Percentiles rank a stretch among this genome's conserved stretches.
phyloP scores from a whole-genome alignment of 1,140 invertebrate genomes.

The Vanessa atalanta region DNA sequence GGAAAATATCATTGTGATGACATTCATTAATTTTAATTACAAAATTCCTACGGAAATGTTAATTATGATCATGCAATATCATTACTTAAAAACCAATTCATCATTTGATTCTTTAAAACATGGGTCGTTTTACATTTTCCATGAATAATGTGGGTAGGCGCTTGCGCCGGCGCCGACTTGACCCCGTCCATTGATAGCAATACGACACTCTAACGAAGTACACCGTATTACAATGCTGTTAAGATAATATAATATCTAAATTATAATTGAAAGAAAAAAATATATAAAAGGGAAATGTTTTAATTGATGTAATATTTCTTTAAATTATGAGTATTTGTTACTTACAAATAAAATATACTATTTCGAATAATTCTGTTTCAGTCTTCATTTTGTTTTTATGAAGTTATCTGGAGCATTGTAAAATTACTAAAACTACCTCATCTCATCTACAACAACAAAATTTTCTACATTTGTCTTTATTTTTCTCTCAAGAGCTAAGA shows the following conservation, averaged over 20 bases:
- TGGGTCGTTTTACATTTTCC: constrained; percentile 14
- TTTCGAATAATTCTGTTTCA: too few species aligned
- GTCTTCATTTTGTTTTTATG: too few species aligned
- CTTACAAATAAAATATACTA: too few species aligned
- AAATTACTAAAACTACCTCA: too few species aligned
- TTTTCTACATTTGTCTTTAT: too few species aligned
- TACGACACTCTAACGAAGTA: constrained; percentile 7
- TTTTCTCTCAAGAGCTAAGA: too few species aligned
- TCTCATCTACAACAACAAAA: too few species aligned
- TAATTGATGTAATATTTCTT: too few species aligned
- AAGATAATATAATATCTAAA: background rate
- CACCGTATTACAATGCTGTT: background rate
- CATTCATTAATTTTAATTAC: background rate
- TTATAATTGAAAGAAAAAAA: background rate
- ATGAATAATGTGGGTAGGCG: constrained; percentile 17
- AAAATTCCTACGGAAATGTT: background rate
- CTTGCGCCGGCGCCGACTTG: constrained; percentile 48
- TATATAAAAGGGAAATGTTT: too few species aligned
- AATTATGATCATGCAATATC: background rate
- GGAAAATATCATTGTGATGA: too few species aligned
- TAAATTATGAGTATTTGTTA: too few species aligned
- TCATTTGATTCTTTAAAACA: background rate
- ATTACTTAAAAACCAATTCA: constrained; percentile 8
- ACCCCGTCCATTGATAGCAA: constrained; percentile 38
- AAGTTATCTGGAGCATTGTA: too few species aligned